Evolutionary conservation across 2,797 vertebrate species (phyloP).

Genomic region (Oceanodroma leucorhoa): DNA sequence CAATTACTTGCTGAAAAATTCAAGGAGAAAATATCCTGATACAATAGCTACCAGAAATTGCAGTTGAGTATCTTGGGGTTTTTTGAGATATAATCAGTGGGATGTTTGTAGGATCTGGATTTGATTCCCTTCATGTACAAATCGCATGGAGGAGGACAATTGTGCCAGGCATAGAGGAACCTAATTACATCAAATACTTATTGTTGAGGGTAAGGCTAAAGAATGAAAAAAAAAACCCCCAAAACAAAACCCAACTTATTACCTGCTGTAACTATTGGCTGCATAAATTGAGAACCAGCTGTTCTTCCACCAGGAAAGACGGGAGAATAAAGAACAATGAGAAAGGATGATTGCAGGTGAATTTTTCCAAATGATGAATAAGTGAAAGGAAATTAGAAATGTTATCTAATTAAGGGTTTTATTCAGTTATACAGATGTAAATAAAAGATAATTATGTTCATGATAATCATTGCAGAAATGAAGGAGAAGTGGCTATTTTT

Average conservation of each 20-base stretch:
- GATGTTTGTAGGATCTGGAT: neutral
- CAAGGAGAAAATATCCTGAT: neutral
- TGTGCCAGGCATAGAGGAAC: neutral
- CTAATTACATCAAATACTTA: neutral
- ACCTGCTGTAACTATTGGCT: neutral
- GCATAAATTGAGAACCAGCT: neutral
- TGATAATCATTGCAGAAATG: neutral
- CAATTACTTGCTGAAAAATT: neutral
- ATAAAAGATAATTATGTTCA: neutral
- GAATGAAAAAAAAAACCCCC: neutral
- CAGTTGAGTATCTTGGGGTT: neutral
- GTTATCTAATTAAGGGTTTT: neutral
- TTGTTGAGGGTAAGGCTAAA: neutral
- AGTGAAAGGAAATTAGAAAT: slow-evolving; percentile 3
- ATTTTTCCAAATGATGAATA: neutral
- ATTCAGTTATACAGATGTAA: neutral
- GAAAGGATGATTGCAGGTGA: neutral
- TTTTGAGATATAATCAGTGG: neutral
- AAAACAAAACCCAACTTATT: neutral
- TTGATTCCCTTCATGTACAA: slow-evolving; percentile 21
- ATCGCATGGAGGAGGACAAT: neutral
- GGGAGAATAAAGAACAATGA: neutral
- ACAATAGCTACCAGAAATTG: neutral
- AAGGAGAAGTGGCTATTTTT: neutral
- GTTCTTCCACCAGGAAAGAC: neutral